Evolutionary conservation across 1,140 invertebrate genomes (phyloP).

Genomic region (Oppia nitens): DNA sequence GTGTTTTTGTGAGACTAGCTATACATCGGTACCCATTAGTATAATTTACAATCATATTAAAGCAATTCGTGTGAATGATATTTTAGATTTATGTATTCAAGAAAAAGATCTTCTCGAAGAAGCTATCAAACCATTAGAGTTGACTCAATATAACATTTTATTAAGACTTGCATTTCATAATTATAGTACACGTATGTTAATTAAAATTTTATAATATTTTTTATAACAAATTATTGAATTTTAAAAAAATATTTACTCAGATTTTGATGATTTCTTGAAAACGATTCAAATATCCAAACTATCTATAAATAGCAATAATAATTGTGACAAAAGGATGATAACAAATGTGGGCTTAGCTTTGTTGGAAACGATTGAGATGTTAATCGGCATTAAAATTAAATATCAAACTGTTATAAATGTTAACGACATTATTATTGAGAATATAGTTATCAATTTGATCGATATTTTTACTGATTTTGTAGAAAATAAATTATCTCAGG

Average conservation of each 20-base stretch:
- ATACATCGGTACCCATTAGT: background rate
- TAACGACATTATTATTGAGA: background rate
- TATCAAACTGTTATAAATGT: background rate
- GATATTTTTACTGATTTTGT: background rate
- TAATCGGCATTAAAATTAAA: background rate
- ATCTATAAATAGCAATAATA: too few species aligned
- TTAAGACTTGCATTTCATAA: background rate
- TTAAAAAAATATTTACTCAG: too few species aligned
- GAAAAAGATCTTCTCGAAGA: background rate
- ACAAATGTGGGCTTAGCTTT: background rate
- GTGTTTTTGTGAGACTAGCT: background rate
- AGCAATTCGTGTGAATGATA: background rate
- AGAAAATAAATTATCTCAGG: background rate
- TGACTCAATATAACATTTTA: background rate
- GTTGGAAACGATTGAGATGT: background rate
- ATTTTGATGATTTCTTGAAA: too few species aligned
- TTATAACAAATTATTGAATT: too few species aligned
- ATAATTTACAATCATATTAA: background rate
- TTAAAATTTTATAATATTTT: too few species aligned
- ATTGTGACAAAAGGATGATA: background rate
- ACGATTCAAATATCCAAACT: too few species aligned
- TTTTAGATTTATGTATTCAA: background rate
- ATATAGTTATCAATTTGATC: background rate
- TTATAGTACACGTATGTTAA: background rate
- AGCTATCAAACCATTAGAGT: background rate